Evolutionary conservation across 2,113 vertebrate genomes (phyloP).

Genomic region (Sapajus apella): DNA sequence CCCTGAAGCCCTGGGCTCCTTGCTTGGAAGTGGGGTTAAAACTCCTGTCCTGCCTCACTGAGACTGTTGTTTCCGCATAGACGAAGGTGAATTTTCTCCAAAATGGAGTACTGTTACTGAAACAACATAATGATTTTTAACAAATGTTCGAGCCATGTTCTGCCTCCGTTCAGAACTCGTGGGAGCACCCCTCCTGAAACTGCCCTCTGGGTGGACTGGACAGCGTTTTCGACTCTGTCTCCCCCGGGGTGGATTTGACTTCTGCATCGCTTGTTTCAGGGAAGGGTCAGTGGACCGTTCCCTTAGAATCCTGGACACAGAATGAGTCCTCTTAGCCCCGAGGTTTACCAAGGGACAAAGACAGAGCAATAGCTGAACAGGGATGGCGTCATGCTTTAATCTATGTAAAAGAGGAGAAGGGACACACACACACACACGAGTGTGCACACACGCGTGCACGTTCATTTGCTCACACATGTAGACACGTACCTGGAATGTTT

Average conservation of each 20-base stretch:
- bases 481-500: no score
- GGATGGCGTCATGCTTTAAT: fast-evolving
- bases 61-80: background rate
- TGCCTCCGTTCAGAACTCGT: fast-evolving
- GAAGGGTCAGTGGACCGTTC: fast-evolving
- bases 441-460: fast-evolving
- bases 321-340: fast-evolving
- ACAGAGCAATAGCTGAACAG: fast-evolving
- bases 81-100: background rate
- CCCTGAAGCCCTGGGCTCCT: background rate
- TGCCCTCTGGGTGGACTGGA: fast-evolving
- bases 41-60: fast-evolving
- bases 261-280: background rate
- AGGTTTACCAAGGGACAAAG: background rate
- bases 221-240: background rate
- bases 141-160: no score
- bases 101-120: background rate
- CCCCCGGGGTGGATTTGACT: fast-evolving
- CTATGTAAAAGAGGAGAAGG: background rate
- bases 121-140: background rate
- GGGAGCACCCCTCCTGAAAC: background rate
- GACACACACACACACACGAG: no score
- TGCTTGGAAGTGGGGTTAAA: no score
- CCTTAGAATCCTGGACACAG: fast-evolving
- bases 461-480: background rate